phyloP scores from a whole-genome alignment of 2,888 invertebrate genomes.

The Drosophila neotestacea region DNA sequence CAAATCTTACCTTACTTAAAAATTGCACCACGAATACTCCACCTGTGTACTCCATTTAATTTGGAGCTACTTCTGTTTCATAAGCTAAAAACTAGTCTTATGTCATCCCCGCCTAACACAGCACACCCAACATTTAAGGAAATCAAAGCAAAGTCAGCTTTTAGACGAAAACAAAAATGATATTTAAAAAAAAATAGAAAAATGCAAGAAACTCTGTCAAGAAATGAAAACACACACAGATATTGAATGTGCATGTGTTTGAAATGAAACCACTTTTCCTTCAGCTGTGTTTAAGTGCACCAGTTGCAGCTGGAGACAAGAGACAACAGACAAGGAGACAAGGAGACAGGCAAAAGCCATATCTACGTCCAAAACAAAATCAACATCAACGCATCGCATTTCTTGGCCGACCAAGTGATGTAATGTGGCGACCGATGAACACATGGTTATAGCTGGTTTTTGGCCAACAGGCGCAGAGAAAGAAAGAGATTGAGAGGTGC shows the following conservation, averaged over 20 bases:
- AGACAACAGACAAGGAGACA: slow-evolving; percentile 20
- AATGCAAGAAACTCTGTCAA: slow-evolving; percentile 32
- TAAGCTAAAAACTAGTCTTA: slow-evolving; percentile 47
- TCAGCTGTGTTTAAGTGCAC: slow-evolving; percentile 37
- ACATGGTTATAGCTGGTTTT: slow-evolving; percentile 52
- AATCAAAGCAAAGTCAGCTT: slow-evolving; percentile 55
- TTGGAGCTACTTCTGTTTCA: slow-evolving; percentile 45
- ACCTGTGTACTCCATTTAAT: slow-evolving; percentile 4
- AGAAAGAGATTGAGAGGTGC: slow-evolving; percentile 42
- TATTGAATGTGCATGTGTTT: slow-evolving; percentile 24
- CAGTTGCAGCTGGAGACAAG: slow-evolving; percentile 26
- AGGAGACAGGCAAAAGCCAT: slow-evolving; percentile 5
- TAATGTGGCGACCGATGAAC: slow-evolving; percentile 61
- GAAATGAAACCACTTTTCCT: slow-evolving; percentile 64
- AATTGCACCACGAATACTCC: neutral
- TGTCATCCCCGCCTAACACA: slow-evolving; percentile 55
- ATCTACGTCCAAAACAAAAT: slow-evolving; percentile 18
- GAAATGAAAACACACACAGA: slow-evolving; percentile 42
- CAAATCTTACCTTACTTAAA: neutral
- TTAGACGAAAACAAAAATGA: slow-evolving; percentile 28
- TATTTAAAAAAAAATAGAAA: slow-evolving; percentile 25
- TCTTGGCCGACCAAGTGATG: slow-evolving; percentile 62
- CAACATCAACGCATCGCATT: slow-evolving; percentile 55
- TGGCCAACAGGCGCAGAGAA: slow-evolving; percentile 51
- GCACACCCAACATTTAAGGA: slow-evolving; percentile 75